These are phyloP conservation scores for Patiria pectinifera DNA, from an alignment of 53 echinoderm and acorn worm species.

Conservation along the genomic window DNA sequence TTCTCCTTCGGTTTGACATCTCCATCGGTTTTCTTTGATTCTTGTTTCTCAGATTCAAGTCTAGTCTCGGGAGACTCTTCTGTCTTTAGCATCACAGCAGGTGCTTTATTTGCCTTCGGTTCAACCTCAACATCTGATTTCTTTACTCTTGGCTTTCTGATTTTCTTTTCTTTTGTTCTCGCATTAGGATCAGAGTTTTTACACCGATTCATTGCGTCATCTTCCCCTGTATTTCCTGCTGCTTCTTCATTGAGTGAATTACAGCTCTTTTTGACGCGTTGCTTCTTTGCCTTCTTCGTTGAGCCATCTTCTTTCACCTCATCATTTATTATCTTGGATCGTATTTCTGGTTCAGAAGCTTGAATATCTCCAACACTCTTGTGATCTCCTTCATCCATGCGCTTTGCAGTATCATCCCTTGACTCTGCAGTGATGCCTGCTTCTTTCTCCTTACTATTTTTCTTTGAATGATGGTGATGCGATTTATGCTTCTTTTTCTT, in stretches of 20 bases:
- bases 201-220: not conserved
- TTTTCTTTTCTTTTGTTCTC: constrained; percentile 31
- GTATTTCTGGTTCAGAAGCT: not conserved
- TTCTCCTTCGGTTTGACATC: constrained; percentile 22
- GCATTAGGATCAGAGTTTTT: not conserved
- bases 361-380: not conserved
- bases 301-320: constrained; percentile 21
- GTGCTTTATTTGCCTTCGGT: not conserved
- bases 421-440: not conserved
- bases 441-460: not conserved
- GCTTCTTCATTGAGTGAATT: not conserved
- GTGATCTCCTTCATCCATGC: not conserved
- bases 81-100: not conserved
- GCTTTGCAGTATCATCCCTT: not conserved
- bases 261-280: not conserved
- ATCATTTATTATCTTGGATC: not conserved
- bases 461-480: constrained; percentile 43
- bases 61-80: not conserved
- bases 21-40: not conserved
- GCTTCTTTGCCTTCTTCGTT: constrained; percentile 26
- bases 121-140: not conserved
- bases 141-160: not conserved
- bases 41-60: not conserved
- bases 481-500: constrained; percentile 48
- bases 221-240: not conserved